These are phyloP conservation scores for Copidosoma aretas DNA, from an alignment of 2,888 invertebrate species.

Conservation along the genomic window DNA sequence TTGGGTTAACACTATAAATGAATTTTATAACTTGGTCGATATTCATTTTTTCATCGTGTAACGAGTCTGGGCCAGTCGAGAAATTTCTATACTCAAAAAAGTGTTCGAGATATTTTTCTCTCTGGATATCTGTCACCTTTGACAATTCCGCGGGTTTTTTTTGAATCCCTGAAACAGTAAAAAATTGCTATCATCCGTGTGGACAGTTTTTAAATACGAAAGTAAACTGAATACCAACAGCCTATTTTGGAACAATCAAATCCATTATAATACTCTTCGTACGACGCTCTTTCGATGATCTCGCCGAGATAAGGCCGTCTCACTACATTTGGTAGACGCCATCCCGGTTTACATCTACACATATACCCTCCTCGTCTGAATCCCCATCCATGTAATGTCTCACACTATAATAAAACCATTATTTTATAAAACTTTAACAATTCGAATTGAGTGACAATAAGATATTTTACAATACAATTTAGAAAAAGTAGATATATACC, in stretches of 20 bases:
- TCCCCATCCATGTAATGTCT: constrained; percentile 95
- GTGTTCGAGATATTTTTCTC: constrained; percentile 77
- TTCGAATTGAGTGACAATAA: not conserved
- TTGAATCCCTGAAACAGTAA: constrained; percentile 74
- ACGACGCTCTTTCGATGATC: constrained; percentile 90
- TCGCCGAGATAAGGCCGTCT: constrained; percentile 92
- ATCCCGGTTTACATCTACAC: constrained; percentile 90
- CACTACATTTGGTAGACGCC: constrained; percentile 83
- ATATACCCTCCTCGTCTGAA: constrained; percentile 95
- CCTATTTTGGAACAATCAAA: constrained; percentile 92
- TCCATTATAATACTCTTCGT: constrained; percentile 90
- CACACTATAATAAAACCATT: constrained; percentile 71
- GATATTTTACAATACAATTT: not conserved
- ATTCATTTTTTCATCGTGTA: constrained; percentile 74
- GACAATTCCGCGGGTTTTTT: constrained; percentile 86
- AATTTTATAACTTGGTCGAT: constrained; percentile 80
- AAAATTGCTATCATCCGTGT: not conserved
- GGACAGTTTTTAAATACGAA: constrained; percentile 1
- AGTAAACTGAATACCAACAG: constrained; percentile 70
- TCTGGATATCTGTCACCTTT: constrained; percentile 72
- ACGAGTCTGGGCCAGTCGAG: constrained; percentile 70
- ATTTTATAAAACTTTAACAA: not conserved
- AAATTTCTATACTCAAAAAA: constrained; percentile 79
- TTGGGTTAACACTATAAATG: constrained; percentile 73
- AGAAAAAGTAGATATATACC: constrained; percentile 64